Conservation (phyloP, 2,797 vertebrate species). For the Schizothorax lantsangensis region DNA sequence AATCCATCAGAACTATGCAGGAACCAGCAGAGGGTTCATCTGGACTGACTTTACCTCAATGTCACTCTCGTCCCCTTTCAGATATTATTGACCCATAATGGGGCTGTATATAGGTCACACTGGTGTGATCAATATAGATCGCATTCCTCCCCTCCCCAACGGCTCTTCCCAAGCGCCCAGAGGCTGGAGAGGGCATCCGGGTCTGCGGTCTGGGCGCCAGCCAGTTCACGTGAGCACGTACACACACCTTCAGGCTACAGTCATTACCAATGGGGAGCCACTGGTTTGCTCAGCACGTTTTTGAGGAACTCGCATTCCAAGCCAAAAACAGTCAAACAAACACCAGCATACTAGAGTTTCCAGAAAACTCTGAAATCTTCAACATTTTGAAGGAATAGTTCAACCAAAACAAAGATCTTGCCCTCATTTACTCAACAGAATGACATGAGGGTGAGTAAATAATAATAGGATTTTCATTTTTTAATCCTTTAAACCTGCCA, state of each 20-base stretch:
- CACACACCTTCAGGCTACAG: slow-evolving; percentile 35
- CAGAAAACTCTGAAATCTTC: not conserved
- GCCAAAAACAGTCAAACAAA: not conserved
- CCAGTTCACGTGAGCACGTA: slow-evolving; percentile 14
- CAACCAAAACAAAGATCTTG: not conserved
- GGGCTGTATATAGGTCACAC: slow-evolving; percentile 53
- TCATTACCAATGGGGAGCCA: slow-evolving; percentile 24
- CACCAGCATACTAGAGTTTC: not conserved
- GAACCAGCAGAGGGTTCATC: slow-evolving; percentile 1
- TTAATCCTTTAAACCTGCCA: not conserved
- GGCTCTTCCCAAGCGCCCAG: slow-evolving; percentile 19
- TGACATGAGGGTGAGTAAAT: not conserved
- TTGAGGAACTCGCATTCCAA: slow-evolving; percentile 6
- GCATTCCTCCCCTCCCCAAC: slow-evolving; percentile 33
- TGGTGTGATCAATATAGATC: slow-evolving; percentile 61
- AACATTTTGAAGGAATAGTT: not conserved
- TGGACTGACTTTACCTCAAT: slow-evolving; percentile 65
- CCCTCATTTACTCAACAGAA: not conserved
- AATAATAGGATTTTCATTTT: not conserved
- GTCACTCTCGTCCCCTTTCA: slow-evolving; percentile 55
- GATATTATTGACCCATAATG: slow-evolving; percentile 54
- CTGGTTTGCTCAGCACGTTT: slow-evolving; percentile 49
- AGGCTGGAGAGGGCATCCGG: slow-evolving; percentile 36
- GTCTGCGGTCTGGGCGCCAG: slow-evolving; percentile 3
- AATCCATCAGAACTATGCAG: slow-evolving; percentile 25